Evolutionary conservation across 2,888 invertebrate genomes (phyloP).

Genomic region (Crocallis elinguaria): DNA sequence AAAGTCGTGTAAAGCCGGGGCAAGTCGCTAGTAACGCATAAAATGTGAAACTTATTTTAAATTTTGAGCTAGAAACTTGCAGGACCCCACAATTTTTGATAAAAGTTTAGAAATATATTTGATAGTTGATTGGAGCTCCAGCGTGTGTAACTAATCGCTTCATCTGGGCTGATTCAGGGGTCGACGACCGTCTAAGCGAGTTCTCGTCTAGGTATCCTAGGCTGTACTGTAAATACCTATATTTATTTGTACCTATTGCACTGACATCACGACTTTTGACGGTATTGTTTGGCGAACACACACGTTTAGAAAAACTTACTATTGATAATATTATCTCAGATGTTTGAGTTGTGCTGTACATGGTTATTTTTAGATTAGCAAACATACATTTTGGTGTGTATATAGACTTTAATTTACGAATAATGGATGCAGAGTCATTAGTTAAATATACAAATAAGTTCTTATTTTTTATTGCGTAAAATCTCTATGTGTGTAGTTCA

Average conservation of each 20-base stretch:
- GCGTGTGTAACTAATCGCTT: slow-evolving; percentile 38
- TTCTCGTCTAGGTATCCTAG: slow-evolving; percentile 35
- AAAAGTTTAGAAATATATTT: slow-evolving; percentile 31
- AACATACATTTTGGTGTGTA: background rate
- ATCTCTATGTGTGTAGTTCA: too few relatives aligned
- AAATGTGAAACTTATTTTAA: slow-evolving; percentile 17
- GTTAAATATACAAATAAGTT: too few relatives aligned
- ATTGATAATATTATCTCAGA: slow-evolving; percentile 9
- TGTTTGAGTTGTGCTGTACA: background rate
- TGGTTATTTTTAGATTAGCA: slow-evolving; percentile 4
- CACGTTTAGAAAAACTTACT: slow-evolving; percentile 7
- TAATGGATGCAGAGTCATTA: too few relatives aligned
- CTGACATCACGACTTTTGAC: slow-evolving; percentile 18
- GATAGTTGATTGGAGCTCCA: slow-evolving; percentile 25
- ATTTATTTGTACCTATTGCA: background rate
- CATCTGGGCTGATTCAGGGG: slow-evolving; percentile 28
- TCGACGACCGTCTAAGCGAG: slow-evolving; percentile 33
- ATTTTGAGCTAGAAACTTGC: slow-evolving; percentile 14
- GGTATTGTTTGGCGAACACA: slow-evolving; percentile 12
- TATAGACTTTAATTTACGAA: background rate
- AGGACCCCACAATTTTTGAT: slow-evolving; percentile 22
- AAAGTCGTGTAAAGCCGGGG: too few relatives aligned
- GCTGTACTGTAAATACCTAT: slow-evolving; percentile 26
- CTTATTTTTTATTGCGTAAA: too few relatives aligned
- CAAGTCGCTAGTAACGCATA: slow-evolving; percentile 2